phyloP scores from a whole-genome alignment of 1,140 invertebrate species.

The Cotesia vestalis region DNA sequence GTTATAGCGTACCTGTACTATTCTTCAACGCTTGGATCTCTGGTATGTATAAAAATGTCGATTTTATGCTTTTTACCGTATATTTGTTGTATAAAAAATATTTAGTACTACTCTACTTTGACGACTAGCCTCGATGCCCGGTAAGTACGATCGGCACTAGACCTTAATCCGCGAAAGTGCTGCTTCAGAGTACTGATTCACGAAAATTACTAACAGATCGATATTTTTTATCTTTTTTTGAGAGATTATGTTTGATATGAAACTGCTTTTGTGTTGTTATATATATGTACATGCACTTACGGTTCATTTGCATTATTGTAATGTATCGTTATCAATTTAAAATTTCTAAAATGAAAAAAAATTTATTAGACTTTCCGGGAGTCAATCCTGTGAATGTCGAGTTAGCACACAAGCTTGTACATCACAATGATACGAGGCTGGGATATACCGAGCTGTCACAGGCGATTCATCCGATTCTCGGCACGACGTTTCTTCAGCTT shows the following conservation, averaged over 20 bases:
- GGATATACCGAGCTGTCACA: constrained; percentile 59
- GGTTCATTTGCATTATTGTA: constrained; percentile 2
- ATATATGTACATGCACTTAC: no score
- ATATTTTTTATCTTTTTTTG: no score
- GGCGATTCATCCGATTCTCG: constrained; percentile 62
- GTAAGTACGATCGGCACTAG: constrained; percentile 51
- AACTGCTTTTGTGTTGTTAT: no score
- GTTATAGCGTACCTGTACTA: constrained; percentile 68
- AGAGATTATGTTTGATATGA: no score
- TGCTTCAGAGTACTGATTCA: constrained; percentile 45
- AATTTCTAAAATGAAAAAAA: not conserved
- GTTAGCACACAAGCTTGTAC: constrained; percentile 49
- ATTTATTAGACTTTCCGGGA: constrained; percentile 56
- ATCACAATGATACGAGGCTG: constrained; percentile 36
- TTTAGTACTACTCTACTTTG: not conserved
- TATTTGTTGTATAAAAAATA: not conserved
- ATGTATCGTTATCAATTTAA: not conserved
- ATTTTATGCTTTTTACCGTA: not conserved
- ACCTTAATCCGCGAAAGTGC: constrained; percentile 52
- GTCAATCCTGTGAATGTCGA: constrained; percentile 61
- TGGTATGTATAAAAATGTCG: constrained; percentile 47
- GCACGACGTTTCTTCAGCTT: constrained; percentile 58
- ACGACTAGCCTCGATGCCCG: not conserved
- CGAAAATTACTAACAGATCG: no score
- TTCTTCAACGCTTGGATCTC: constrained; percentile 69